Evolutionary conservation across 2,113 vertebrate species (phyloP), one percentile per base, ranked within the genome.

Genomic region (Actinemys pallida): DNA sequence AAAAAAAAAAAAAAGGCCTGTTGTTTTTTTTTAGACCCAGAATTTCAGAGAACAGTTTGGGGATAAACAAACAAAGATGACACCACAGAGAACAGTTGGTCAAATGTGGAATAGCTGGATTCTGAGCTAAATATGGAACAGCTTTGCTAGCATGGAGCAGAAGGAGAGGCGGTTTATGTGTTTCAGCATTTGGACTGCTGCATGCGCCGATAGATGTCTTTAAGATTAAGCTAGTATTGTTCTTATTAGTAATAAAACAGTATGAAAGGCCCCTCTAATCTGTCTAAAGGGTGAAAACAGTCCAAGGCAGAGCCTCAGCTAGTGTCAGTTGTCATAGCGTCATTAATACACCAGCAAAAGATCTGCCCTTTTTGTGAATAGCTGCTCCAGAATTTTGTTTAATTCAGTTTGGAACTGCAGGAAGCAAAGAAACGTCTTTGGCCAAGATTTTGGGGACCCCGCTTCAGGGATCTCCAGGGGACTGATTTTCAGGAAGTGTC

Each of bases 91-190:
- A 95, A 95, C 95, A 97, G 93, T 96, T 96, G 93, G 94, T 96
- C 94, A 95, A 96, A 94, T 96, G 93, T 96, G 84, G 6, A 1
- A 96, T 88, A 93, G 91, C 93, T 89, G 82, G 90, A 97, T 90
- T 92, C 93, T 94, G 88, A 94, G 93, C 95, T 97, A 96, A 97
- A 96, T 96, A 93, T 2, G 54, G 95, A 83, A 94, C 88, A 95
- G 91, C 87, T 87, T 96, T 6, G 0, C 92, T 96, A 90, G 88
- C 94, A 83, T 0, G 50, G 87, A 97, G 97, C 95, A 97, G 94
- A 96, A 96, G 96, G 94, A 84, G 35, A 95, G 88, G 94, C 9
- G 2, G 90, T 92, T 92, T 95, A 96, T 97, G 96, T 90, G 90
- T 94, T 92, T 96, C 88, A 94, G 95, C 93, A 93, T 94, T 96